Evolutionary conservation across 64 coral and sea anemone species (phyloP), one percentile per base, ranked within the genome.

Genomic region (Montipora efflorescens): DNA sequence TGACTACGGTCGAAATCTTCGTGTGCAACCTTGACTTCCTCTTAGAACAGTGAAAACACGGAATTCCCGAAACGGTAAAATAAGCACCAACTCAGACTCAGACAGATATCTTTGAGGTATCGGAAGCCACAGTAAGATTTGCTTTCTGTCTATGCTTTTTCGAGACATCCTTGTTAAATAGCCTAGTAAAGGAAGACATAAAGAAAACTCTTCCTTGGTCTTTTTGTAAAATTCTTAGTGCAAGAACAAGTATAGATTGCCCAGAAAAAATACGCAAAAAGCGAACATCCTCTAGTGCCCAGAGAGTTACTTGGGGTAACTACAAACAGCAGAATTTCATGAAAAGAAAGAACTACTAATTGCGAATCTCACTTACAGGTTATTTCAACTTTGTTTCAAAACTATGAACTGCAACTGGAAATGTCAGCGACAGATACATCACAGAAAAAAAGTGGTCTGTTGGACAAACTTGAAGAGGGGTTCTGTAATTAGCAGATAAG

Each of bases 61-160:
- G 36, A 36, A 36, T 36, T 36, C 36, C 36, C 36, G 36, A 36
- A 36, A 36, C 36, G 36, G 36, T 36, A 36, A 36, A 36, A 36
- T 36, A 36, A 36, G 36, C 36, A 36, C 36, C 36, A 36, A 36
- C 77, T 83, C 23, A 94, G 84, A 89, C 76, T 89, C 36, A 94
- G 92, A 47, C 92, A 49, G 92, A 89, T 66, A 94, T 94, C 9
- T 94, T 94, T 87, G 72, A 16, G 59, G 64, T 89, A 52, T 94
- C 86, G 14, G 47, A 84, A 53, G 47, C 77, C n/a, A 57, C 73
- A 45, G 72, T 94, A 18, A 94, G 93, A 9, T 94, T 77, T 94
- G 93, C 47, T 94, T 94, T 83, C 64, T 94, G 10, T 74, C 93
- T 59, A 76, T 58, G 28, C 18, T 83, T 67, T 94, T 94, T 53